Base-by-base conservation (phyloP, 1,140 invertebrate genomes). In the Rhagoletis zephyria region DNA sequence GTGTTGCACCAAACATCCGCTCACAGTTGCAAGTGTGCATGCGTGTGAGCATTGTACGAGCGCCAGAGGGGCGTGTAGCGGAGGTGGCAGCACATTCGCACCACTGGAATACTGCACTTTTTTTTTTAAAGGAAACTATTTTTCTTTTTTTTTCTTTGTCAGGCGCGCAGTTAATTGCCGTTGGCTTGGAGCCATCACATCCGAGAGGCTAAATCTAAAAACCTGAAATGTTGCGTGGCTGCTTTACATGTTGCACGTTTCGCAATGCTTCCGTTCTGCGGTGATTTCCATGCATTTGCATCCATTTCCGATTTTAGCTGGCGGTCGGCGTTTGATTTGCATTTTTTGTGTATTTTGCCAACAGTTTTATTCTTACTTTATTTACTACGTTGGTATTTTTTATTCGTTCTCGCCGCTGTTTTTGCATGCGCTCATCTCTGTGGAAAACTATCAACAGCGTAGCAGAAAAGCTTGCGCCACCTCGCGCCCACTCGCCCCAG, bases 231-330 rank as follows among this genome's bases (percentile, higher is more conserved):
- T 30, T 81, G 16, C 74, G 45, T 56, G 30, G 74, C 74, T 42
- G 74, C 16, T 16, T 45, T 45, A 14, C 45, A 77, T 14, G 16
- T 59, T n/a, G 74, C 48, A 81, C 42, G 48, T 74, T 42, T 40
- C 45, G 56, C 14, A 81, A 56, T 81, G 74, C 30, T 81, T 81
- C 74, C 74, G 74, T 56, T 81, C n/a, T 59, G 74, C 48, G 48
- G 74, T 81, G 74, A 56, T 59, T 81, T 81, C 42, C 74, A 5
- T 81, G 48, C 74, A 81, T 81, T 81, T 81, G 74, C 74, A 81
- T 81, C 19, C 74, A 81, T 81, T 81, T 81, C 74, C 74, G 74
- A 12, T 81, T 51, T 81, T 19, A 9, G 10, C 5, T 56, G 74
- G n/a, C 48, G 19, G 6, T 6, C 30, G 74, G n/a, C 48, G 19